phyloP scores from a whole-genome alignment of 1,140 invertebrate genomes.

The Vanessa tameamea region DNA sequence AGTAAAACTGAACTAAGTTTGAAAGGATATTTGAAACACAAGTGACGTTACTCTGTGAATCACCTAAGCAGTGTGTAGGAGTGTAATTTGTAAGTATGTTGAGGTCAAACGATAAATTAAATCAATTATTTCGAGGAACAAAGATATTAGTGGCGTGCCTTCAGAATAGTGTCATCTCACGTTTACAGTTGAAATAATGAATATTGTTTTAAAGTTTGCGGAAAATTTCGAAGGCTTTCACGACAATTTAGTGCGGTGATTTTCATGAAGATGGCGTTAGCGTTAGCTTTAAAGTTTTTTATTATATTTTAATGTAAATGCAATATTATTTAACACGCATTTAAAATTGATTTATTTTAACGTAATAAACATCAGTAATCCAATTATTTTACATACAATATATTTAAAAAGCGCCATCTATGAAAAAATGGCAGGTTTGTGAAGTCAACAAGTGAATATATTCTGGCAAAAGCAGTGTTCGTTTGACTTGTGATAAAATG shows the following conservation, averaged over 20 bases:
- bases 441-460: not conserved
- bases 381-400: not conserved
- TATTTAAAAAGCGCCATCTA: slow-evolving; percentile 16
- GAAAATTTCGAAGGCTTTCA: slow-evolving; percentile 27
- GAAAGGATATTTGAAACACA: not conserved
- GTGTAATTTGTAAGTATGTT: slow-evolving; percentile 29
- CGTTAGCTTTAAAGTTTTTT: slow-evolving; percentile 14
- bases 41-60: slow-evolving; percentile 19
- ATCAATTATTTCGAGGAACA: slow-evolving; percentile 29
- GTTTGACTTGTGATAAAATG: not conserved
- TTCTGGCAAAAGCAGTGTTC: not conserved
- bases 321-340: not conserved
- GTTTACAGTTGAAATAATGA: not conserved
- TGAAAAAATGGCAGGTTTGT: not conserved
- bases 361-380: not conserved
- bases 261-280: slow-evolving; percentile 37
- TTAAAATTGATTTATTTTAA: not conserved
- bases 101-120: slow-evolving; percentile 32
- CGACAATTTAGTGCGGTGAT: slow-evolving; percentile 6
- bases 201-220: not conserved
- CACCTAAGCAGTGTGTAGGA: not conserved
- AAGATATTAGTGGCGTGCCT: slow-evolving; percentile 17
- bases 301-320: not conserved
- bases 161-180: slow-evolving; percentile 31
- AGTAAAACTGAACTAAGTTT: not conserved